Conservation (phyloP, 2,797 vertebrate genomes). For the Natrix natrix region DNA sequence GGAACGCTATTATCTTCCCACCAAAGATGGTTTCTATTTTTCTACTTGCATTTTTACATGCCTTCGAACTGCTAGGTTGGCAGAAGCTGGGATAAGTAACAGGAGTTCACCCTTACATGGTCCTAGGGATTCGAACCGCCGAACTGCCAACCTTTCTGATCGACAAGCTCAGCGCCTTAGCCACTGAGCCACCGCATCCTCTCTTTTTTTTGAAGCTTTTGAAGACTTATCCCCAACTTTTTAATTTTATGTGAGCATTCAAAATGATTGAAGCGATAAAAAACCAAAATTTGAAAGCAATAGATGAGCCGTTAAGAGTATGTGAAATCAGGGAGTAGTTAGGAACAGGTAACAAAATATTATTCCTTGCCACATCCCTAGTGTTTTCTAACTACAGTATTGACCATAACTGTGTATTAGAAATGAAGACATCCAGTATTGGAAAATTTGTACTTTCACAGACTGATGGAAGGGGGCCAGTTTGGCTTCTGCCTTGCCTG, state of each 20-base stretch:
- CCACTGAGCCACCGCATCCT: too few relatives aligned
- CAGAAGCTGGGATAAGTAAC: too few relatives aligned
- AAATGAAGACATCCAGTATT: not conserved
- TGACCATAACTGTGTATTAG: not conserved
- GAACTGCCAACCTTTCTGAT: too few relatives aligned
- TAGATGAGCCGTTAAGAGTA: not conserved
- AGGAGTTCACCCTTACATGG: too few relatives aligned
- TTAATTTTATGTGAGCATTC: not conserved
- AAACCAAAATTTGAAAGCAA: not conserved
- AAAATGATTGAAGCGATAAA: not conserved
- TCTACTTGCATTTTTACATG: too few relatives aligned
- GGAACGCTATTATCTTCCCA: too few relatives aligned
- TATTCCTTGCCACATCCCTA: not conserved
- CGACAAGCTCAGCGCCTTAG: too few relatives aligned
- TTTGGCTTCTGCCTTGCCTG: not conserved
- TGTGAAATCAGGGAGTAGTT: not conserved
- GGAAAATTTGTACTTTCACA: not conserved
- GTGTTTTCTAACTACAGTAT: not conserved
- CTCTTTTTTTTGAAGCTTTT: not conserved
- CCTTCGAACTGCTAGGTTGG: too few relatives aligned
- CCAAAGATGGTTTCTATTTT: too few relatives aligned
- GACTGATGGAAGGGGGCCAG: not conserved
- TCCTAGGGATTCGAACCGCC: too few relatives aligned
- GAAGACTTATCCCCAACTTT: not conserved
- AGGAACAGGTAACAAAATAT: not conserved